Evolutionary conservation across 2,888 invertebrate genomes (phyloP), one percentile per base, ranked within the genome.

Genomic region (Helleia helle): DNA sequence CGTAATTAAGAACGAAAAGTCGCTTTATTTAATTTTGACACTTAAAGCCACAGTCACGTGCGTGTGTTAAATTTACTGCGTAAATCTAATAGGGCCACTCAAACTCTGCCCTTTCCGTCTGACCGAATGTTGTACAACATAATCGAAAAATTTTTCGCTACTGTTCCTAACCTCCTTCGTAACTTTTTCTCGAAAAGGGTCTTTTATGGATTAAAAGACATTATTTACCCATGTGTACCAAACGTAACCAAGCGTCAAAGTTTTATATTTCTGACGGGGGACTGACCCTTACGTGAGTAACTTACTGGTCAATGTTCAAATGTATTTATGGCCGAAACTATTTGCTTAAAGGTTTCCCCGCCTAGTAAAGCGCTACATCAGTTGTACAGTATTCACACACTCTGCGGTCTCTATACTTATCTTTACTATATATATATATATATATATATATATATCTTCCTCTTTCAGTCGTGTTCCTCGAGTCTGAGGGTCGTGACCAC

Each of bases 231-330:
- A 59, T 66, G 62, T 69, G 64, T 61, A 46, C 44, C 48, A 46
- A 50, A 63, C 61, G 68, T 63, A 70, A 59, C 66, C 59, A 62
- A 63, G 59, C 68, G 67, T 71, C 70, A 70, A 71, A 70, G 62
- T 76, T 76, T 74, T 74, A 71, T 75, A 73, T 71, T 67, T 68
- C 58, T 76, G 77, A 75, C 76, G 69, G 50, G 71, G 77, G 75
- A 59, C 63, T 54, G 57, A 64, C 61, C 52, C 61, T 61, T 57
- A 63, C 56, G 55, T 64, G 62, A 67, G 49, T 42, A 46, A 48
- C 44, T 46, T 42, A 41, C 37, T 59, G 53, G 56, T 51, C 53
- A 56, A 54, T 51, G 56, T 62, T 60, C 52, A 51, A 57, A 59
- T 59, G 52, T 59, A 56, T 55, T 62, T 56, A 56, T 57, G 47